phyloP scores from a whole-genome alignment of 2,888 invertebrate species.

The Philonicus albiceps region DNA sequence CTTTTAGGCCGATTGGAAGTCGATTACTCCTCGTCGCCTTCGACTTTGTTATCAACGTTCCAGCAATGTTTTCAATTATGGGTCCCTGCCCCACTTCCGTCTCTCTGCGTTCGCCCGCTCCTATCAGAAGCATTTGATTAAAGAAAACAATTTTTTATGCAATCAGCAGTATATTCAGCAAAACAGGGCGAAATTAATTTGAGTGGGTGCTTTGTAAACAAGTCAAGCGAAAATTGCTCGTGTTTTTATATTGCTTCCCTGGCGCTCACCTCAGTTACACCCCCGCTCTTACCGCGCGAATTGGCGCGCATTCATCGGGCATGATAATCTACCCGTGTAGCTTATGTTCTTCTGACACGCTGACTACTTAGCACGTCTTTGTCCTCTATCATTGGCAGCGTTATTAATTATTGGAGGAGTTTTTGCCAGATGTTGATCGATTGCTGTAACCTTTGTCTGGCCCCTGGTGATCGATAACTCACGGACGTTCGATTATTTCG shows the following conservation, averaged over 20 bases:
- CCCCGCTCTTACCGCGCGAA: no score
- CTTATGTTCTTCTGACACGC: not conserved
- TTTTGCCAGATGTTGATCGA: not conserved
- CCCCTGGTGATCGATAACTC: not conserved
- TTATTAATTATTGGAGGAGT: not conserved
- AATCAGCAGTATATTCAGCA: not conserved
- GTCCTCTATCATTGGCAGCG: not conserved
- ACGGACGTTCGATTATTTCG: not conserved
- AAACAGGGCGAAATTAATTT: slow-evolving; percentile 12
- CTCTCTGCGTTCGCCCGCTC: not conserved
- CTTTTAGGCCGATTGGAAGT: slow-evolving; percentile 34
- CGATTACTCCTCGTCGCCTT: not conserved
- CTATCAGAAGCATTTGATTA: not conserved
- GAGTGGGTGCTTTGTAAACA: not conserved
- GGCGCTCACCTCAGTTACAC: not conserved
- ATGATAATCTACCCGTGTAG: not conserved
- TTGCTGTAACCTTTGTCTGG: not conserved
- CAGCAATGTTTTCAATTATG: slow-evolving; percentile 9
- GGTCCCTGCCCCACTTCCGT: not conserved
- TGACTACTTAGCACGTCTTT: not conserved
- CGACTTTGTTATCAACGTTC: not conserved
- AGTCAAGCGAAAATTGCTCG: slow-evolving; percentile 7
- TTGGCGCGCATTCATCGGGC: not conserved
- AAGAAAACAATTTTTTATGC: slow-evolving; percentile 5
- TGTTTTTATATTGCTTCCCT: not conserved